Evolutionary conservation across 2,113 vertebrate genomes (phyloP).

Genomic region (Suricata suricatta): DNA sequence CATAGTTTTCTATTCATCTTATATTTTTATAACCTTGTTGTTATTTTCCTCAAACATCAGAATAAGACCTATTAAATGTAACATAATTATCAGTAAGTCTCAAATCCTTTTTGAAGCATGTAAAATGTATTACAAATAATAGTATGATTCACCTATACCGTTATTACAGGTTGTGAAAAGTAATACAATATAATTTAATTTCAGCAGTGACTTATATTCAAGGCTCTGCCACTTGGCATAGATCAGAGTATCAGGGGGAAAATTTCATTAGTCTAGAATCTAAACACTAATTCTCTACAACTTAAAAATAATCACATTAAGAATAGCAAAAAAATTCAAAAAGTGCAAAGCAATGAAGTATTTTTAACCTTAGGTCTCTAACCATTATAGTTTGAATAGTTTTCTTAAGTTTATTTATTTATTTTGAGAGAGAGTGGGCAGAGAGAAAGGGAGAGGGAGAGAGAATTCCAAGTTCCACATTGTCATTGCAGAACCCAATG

Average conservation of each 20-base stretch:
- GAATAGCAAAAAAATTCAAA: not conserved
- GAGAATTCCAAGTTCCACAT: too few relatives aligned
- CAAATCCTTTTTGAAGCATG: not conserved
- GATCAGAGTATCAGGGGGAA: not conserved
- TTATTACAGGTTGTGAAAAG: not conserved
- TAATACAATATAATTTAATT: not conserved
- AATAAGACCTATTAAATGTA: not conserved
- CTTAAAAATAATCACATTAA: not conserved
- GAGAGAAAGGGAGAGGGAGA: too few relatives aligned
- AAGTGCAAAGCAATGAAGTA: not conserved
- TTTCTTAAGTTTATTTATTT: too few relatives aligned
- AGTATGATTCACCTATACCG: not conserved
- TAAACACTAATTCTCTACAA: not conserved
- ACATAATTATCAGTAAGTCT: not conserved
- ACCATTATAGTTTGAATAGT: not conserved
- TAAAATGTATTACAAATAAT: not conserved
- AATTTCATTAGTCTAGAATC: not conserved
- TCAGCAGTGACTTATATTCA: not conserved
- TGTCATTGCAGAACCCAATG: too few relatives aligned
- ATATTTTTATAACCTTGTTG: not conserved
- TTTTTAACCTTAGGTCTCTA: not conserved
- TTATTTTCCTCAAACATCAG: not conserved
- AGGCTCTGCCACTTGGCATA: not conserved
- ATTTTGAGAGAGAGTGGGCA: too few relatives aligned
- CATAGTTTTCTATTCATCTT: not conserved